Evolutionary conservation across 2,113 vertebrate species (phyloP).

Genomic region (Pungitius pungitius): DNA sequence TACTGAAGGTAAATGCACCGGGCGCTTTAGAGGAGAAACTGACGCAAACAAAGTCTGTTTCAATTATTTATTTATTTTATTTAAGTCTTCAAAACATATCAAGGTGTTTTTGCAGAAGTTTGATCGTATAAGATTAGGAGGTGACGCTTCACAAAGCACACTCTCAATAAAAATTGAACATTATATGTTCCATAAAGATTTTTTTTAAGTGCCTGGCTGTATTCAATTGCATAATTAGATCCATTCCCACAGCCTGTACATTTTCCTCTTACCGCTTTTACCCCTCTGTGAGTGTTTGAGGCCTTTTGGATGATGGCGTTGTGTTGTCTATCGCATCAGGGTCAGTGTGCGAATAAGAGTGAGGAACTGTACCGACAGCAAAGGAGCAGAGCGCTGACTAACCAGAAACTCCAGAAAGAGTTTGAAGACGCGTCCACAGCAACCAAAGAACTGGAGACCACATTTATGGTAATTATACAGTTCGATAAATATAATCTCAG

Average conservation of each 20-base stretch:
- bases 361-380: slow-evolving; percentile 40
- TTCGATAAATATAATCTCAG: slow-evolving; percentile 22
- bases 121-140: slow-evolving; percentile 4
- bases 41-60: not conserved
- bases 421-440: slow-evolving; percentile 51
- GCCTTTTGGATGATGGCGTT: slow-evolving; percentile 9
- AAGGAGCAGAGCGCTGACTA: slow-evolving; percentile 42
- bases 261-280: not conserved
- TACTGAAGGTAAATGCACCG: slow-evolving; percentile 68
- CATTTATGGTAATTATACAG: slow-evolving; percentile 53
- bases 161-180: slow-evolving; percentile 1
- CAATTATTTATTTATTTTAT: no score
- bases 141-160: slow-evolving; percentile 19
- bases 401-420: slow-evolving; percentile 58
- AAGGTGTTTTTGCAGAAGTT: not conserved
- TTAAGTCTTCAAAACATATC: not conserved
- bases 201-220: slow-evolving; percentile 6
- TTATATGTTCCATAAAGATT: slow-evolving; percentile 10
- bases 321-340: slow-evolving; percentile 56
- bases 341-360: slow-evolving; percentile 31
- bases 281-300: not conserved
- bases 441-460: slow-evolving; percentile 63
- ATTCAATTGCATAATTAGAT: not conserved
- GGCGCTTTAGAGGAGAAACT: not conserved
- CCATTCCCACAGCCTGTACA: not conserved